Evolutionary conservation across 1,140 invertebrate genomes (phyloP).

Genomic region (Zaprionus vittiger): DNA sequence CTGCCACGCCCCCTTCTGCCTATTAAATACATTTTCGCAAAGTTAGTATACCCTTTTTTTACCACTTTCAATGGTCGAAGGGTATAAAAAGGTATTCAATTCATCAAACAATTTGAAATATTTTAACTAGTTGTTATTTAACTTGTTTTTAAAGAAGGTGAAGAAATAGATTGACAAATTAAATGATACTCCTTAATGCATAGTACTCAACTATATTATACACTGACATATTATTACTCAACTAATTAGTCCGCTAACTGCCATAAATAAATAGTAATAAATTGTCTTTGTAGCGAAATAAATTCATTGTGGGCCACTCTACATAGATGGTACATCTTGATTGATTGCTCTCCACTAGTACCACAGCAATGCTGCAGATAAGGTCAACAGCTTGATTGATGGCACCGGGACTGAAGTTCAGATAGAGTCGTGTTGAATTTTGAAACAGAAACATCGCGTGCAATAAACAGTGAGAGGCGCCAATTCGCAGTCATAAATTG

Average conservation of each 20-base stretch:
- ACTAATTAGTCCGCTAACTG: background rate
- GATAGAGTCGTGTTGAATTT: conserved; percentile 46
- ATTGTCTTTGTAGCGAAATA: background rate
- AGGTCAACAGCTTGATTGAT: conserved; percentile 58
- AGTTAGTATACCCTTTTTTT: too few relatives aligned
- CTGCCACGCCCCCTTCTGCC: too few relatives aligned
- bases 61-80: too few relatives aligned
- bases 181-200: too few relatives aligned
- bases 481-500: conserved; percentile 60
- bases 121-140: too few relatives aligned
- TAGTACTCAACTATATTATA: background rate
- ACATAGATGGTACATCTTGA: conserved; percentile 6
- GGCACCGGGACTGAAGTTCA: conserved; percentile 22
- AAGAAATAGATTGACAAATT: too few relatives aligned
- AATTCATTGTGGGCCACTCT: background rate
- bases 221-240: background rate
- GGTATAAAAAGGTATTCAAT: too few relatives aligned
- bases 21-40: too few relatives aligned
- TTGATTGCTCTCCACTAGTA: conserved; percentile 6
- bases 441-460: conserved; percentile 51
- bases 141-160: too few relatives aligned
- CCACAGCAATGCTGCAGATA: conserved; percentile 15
- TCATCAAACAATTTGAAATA: too few relatives aligned
- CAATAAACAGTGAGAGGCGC: conserved; percentile 31
- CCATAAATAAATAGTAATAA: background rate